Evolutionary conservation across 2,888 invertebrate genomes (phyloP), one percentile per base, ranked within the genome.

Genomic region (Tachystola acroxantha): DNA sequence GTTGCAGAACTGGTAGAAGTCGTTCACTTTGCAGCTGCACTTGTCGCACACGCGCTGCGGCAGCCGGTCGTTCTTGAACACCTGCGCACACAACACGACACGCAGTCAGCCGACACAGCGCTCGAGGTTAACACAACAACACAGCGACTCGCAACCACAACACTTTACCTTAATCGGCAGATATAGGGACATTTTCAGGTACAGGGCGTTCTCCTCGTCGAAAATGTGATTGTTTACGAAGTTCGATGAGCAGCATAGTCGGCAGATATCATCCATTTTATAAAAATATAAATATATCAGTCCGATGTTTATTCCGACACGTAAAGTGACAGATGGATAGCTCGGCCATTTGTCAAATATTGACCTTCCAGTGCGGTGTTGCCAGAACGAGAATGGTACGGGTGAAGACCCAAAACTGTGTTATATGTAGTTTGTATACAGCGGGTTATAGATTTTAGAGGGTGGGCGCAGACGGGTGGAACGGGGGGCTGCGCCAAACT

Each of bases 41-140:
- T 88, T 89, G 68, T 92, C 90, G 65, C 93, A 93, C 54, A 93
- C 90, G 68, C 90, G 91, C 73, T 92, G 91, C 35, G 93, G 92
- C 57, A 93, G 79, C 59, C 86, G 88, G 68, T 93, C 92, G 52
- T 91, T 90, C 61, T 87, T 88, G 43, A 88, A 81, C 44, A 92
- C 89, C 93, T 93, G 79, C 13, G 64, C 61, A 54, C 38, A 39
- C 25, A 32, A 38, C 31, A 39, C 29, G 27, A 36, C n/a, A n/a
- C 33, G 45, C 42, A 43, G 6, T 16, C 28, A 33, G 34, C 32
- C 39, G 40, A 42, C 40, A 42, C 36, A 51, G 29, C 37, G n/a
- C 33, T 40, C 12, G 13, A 54, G 54, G 60, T 57, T 65, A n/a
- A 61, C 12, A 11, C 6, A 16, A 16, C 16, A 3, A 16, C 3